phyloP scores from a whole-genome alignment of 2,888 invertebrate species.

The Bellardia pandia region DNA sequence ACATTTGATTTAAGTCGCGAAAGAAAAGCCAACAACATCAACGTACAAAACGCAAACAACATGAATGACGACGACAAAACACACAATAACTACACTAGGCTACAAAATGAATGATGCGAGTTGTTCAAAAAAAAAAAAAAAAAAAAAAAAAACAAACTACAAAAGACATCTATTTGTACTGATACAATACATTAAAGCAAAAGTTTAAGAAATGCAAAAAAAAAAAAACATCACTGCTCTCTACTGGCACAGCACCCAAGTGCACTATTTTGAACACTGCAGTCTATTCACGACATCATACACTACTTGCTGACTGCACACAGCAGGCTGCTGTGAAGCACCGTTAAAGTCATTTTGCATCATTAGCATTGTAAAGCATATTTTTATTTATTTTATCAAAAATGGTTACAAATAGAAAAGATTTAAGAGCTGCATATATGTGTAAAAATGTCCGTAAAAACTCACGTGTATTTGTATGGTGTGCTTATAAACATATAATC shows the following conservation, averaged over 20 bases:
- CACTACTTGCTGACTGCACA: slow-evolving; percentile 42
- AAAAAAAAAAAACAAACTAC: slow-evolving; percentile 21
- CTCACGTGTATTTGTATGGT: slow-evolving; percentile 5
- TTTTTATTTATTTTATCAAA: slow-evolving; percentile 67
- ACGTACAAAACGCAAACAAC: slow-evolving; percentile 46
- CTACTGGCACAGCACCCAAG: slow-evolving; percentile 39
- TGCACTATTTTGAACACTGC: slow-evolving; percentile 38
- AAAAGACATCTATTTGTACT: slow-evolving; percentile 57
- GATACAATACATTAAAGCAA: slow-evolving; percentile 37
- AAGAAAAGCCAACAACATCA: slow-evolving; percentile 28
- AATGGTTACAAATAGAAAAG: slow-evolving; percentile 47
- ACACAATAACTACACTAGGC: slow-evolving; percentile 13
- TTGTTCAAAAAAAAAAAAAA: not conserved
- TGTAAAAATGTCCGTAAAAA: not conserved
- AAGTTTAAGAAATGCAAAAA: slow-evolving; percentile 7
- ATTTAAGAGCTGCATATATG: not conserved
- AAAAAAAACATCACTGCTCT: slow-evolving; percentile 41
- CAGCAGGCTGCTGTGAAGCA: slow-evolving; percentile 67
- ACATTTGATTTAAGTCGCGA: slow-evolving; percentile 59
- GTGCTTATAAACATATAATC: slow-evolving; percentile 13
- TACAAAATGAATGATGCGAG: slow-evolving; percentile 51
- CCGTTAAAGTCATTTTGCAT: slow-evolving; percentile 82
- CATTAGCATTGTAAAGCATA: slow-evolving; percentile 78
- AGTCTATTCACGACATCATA: not conserved
- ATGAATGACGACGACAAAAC: slow-evolving; percentile 50